Evolutionary conservation across 2,888 invertebrate genomes (phyloP), one percentile per base, ranked within the genome.

Genomic region (Furcula furcula): DNA sequence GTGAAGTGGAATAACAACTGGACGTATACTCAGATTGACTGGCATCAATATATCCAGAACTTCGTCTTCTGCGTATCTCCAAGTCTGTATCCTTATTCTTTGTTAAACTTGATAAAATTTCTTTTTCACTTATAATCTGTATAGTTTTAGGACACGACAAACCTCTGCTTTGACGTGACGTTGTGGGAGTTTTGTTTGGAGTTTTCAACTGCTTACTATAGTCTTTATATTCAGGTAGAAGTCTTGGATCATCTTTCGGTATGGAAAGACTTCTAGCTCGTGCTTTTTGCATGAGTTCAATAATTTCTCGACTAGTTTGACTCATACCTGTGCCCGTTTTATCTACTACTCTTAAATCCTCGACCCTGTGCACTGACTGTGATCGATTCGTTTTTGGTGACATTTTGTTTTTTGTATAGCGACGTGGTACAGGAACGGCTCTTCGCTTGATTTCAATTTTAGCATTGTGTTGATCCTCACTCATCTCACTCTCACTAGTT

Each of bases 401-500:
- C 34, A 40, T 15, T 68, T 72, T 77, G 41, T 81, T 85, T 66
- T 72, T 86, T 27, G 79, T 67, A 48, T 83, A 87, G 27, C 88
- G 68, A 21, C 86, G 75, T 41, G 88, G 87, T 12, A 78, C 82
- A 21, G 88, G 82, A 34, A 77, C 65, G 29, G 76, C 71, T 65
- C 75, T 89, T 30, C 88, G 85, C 55, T 70, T 84, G 26, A 69
- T 47, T 49, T 63, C 56, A 48, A 61, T 51, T 48, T 36, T 55
- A 38, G 53, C 40, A 58, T 63, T 71, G 45, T 70, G 74, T 57
- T 76, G 76, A 65, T 89, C 89, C 61, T 89, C 89, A 78, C 89
- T 90, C 89, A 89, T 88, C 69, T 90, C 89, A 84, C 89, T 90
- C 70, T 90, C 89, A 88, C 89, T 90, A 77, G 88, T 90, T 65